Evolutionary conservation across 2,888 invertebrate species (phyloP), one percentile per base, ranked within the genome.

Genomic region (Eupithecia dodoneata): DNA sequence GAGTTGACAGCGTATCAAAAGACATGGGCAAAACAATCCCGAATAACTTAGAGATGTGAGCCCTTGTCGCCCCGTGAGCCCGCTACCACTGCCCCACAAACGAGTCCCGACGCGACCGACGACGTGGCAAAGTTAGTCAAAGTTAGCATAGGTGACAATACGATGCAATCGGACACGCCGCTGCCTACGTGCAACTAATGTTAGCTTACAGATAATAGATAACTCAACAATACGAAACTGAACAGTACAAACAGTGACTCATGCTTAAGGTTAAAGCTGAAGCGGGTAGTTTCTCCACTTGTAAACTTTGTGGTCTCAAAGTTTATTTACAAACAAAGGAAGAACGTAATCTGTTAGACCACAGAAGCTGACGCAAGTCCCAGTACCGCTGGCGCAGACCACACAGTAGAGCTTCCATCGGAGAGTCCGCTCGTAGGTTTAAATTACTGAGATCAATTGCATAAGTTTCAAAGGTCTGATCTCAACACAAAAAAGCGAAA

Each of bases 1-100:
- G 88, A 92, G 93, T 93, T 94, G 94, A 94, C 93, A 93, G 93
- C 93, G 93, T 90, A 88, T 88, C 85, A 86, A 86, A 83, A 87
- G 84, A 85, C 86, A 85, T 84, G 84, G 81, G 83, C 74, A 83
- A 77, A 84, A 87, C 86, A 87, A 89, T 89, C 88, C 89, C 89
- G 89, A 88, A 81, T 89, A 90, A 89, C 87, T 88, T 89, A 88
- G 89, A 86, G 84, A 67, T 80, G 86, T 81, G 69, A 49, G 66
- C 83, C 85, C 80, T 79, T 69, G 65, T 52, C 73, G 44, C 72
- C 67, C 73, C 65, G 65, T 59, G 41, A 70, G 63, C 55, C 42
- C 63, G 3, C 59, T 7, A 59, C 63, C 63, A 18, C 63, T 30
- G 63, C 63, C 63, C 59, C 63, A 18, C 55, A 59, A 9, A 59